Conservation (phyloP, 2,113 vertebrate genomes). For the Dicrurus megarhynchus region DNA sequence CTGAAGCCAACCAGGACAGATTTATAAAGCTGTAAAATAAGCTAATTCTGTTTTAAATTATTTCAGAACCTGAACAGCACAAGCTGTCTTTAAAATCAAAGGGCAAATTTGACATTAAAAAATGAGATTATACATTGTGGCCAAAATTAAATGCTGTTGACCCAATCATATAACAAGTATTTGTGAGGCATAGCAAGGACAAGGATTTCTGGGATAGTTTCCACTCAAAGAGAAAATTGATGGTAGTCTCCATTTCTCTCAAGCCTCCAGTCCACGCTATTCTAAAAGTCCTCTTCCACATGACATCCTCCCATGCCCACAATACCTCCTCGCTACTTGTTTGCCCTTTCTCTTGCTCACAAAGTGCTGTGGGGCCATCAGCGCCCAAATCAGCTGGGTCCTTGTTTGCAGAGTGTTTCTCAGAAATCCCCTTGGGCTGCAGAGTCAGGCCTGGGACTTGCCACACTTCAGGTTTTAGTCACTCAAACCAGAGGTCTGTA, state of each 20-base stretch:
- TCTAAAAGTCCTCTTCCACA: neutral
- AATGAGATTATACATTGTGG: neutral
- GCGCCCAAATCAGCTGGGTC: neutral
- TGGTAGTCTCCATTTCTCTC: neutral
- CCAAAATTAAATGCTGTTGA: conserved; percentile 5
- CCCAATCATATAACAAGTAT: neutral
- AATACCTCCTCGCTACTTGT: fast-evolving
- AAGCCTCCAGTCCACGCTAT: neutral
- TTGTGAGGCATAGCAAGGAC: neutral
- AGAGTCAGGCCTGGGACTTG: neutral
- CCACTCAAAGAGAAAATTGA: neutral
- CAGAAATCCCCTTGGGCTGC: neutral
- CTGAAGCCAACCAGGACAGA: neutral
- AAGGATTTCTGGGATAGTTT: neutral
- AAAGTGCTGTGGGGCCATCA: neutral
- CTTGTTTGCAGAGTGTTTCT: neutral
- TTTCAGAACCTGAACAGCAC: neutral
- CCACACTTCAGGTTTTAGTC: neutral
- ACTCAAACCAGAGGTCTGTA: neutral
- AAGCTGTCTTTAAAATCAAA: conserved; percentile 14
- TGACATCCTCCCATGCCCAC: neutral
- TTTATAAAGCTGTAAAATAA: conserved; percentile 31
- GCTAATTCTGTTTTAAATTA: conserved; percentile 32
- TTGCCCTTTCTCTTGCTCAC: neutral
- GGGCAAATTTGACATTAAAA: conserved; percentile 1